Percentiles rank a stretch among this genome's conserved stretches.
These are phyloP conservation scores for Drosophila tani DNA, from an alignment of 1,140 invertebrate genomes.

Conservation along the genomic window DNA sequence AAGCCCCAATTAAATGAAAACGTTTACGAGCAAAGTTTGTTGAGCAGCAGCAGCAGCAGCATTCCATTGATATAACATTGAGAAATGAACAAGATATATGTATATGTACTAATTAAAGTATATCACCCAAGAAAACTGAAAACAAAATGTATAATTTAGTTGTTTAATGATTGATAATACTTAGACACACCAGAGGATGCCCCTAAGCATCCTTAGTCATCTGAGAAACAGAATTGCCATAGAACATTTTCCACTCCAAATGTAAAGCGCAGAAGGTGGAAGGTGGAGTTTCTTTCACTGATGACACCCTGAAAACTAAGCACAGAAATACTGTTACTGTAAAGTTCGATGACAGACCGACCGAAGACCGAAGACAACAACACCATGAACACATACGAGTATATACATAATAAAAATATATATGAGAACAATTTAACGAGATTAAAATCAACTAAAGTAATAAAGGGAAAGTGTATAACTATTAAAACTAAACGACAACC, in stretches of 20 bases:
- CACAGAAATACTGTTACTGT: slow-evolving; percentile 65
- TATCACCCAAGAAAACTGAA: slow-evolving; percentile 52
- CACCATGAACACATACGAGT: slow-evolving; percentile 48
- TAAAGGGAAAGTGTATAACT: slow-evolving; percentile 82
- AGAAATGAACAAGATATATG: slow-evolving; percentile 65
- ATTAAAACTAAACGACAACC: slow-evolving; percentile 73
- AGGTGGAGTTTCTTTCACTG: slow-evolving; percentile 12
- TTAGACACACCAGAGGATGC: slow-evolving; percentile 33
- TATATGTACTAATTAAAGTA: slow-evolving; percentile 77
- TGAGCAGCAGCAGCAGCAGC: slow-evolving; percentile 29
- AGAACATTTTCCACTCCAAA: slow-evolving; percentile 50
- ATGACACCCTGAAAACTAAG: slow-evolving; percentile 38
- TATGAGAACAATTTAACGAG: slow-evolving; percentile 78
- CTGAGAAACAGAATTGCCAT: slow-evolving; percentile 37
- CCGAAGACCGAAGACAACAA: slow-evolving; percentile 50
- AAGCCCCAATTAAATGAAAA: slow-evolving; percentile 42
- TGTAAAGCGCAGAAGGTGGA: slow-evolving; percentile 31
- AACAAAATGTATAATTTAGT: slow-evolving; percentile 72
- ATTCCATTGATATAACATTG: slow-evolving; percentile 70
- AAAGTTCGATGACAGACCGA: slow-evolving; percentile 64
- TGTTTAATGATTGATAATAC: slow-evolving; percentile 70
- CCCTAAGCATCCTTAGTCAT: slow-evolving; percentile 19
- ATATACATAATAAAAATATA: slow-evolving; percentile 62
- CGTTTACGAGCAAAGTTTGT: slow-evolving; percentile 63
- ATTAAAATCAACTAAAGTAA: slow-evolving; percentile 81